Evolutionary conservation across 2,797 vertebrate species (phyloP), one percentile per base, ranked within the genome.

Genomic region (Cuculus canorus): DNA sequence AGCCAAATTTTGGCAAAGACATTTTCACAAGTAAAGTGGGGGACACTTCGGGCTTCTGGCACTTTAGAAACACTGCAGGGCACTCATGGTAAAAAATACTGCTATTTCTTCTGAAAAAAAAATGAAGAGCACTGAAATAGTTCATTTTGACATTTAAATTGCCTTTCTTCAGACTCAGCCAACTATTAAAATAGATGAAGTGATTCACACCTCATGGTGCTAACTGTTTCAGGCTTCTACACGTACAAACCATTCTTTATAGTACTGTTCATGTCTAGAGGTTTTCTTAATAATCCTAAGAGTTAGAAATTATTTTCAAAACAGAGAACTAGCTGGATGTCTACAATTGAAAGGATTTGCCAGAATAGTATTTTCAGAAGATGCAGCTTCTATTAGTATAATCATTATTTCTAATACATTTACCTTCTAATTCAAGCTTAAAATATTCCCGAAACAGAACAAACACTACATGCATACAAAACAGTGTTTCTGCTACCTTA

Each of bases 61-160:
- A 63, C 52, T 64, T 77, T n/a, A 83, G 72, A 83, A 88, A 82
- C 6, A 56, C 39, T 54, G 56, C n/a, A 79, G 37, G 32, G 25
- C n/a, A 48, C 10, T 68, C 0, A 1, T 45, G 11, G 28, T 53
- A 78, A 82, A 47, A 33, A 91, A 83, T 37, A 53, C 21, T 45
- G 43, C 15, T 75, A 88, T 60, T 86, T 81, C 76, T 85, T 54
- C 47, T 45, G 17, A 15, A 87, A 82, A 88, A 94, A 45, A 45
- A 92, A 47, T 7, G 15, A 92, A 65, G 11, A 89, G 37, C 53
- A 57, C 23, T 71, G 57, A 61, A 95, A 96, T 25, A 76, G 47
- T 86, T 93, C 82, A 94, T 89, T 93, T 83, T 93, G 87, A 94
- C 87, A 95, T 39, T 71, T 86, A 84, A 93, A 91, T 23, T 84